Conservation (phyloP, 2,888 invertebrate species). For the Chloroclystis v-ata region DNA sequence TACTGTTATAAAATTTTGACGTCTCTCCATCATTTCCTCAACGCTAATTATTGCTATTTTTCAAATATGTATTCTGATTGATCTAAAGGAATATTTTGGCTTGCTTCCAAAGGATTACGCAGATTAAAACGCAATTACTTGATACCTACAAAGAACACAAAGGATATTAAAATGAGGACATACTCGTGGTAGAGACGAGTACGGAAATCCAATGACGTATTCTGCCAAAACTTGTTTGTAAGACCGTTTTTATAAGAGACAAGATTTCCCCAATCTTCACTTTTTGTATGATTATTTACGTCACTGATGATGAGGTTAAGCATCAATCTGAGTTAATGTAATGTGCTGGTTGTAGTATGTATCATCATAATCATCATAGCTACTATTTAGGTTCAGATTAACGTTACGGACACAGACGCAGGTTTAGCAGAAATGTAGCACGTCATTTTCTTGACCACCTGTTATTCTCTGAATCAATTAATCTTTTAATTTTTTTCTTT, state of each 20-base stretch:
- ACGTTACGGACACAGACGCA: too few species aligned
- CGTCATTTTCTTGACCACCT: too few species aligned
- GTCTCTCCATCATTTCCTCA: slow-evolving; percentile 5
- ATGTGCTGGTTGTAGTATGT: too few species aligned
- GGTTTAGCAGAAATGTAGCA: too few species aligned
- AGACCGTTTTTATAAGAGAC: slow-evolving; percentile 5
- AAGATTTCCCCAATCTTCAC: slow-evolving; percentile 11
- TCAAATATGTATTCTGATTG: slow-evolving; percentile 6
- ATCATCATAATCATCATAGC: too few species aligned
- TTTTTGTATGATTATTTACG: slow-evolving; percentile 10
- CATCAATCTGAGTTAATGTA: too few species aligned
- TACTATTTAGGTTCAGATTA: too few species aligned
- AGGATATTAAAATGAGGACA: slow-evolving; percentile 18
- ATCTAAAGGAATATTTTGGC: slow-evolving; percentile 11
- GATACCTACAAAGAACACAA: slow-evolving; percentile 29
- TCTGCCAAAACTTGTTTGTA: slow-evolving; percentile 20
- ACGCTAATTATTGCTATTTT: slow-evolving; percentile 1
- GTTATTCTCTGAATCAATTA: too few species aligned
- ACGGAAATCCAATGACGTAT: slow-evolving; percentile 14
- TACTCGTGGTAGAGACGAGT: slow-evolving; percentile 15
- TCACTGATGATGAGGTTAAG: slow-evolving; percentile 14
- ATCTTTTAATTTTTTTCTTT: slow-evolving; percentile 19
- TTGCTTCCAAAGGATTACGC: slow-evolving; percentile 8
- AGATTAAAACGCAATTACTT: slow-evolving; percentile 8
- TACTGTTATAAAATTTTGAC: slow-evolving; percentile 9